Percentiles rank a stretch among this genome's conserved stretches.
These are phyloP conservation scores for Anticlea derivata DNA, from an alignment of 2,888 invertebrate species.

Conservation along the genomic window DNA sequence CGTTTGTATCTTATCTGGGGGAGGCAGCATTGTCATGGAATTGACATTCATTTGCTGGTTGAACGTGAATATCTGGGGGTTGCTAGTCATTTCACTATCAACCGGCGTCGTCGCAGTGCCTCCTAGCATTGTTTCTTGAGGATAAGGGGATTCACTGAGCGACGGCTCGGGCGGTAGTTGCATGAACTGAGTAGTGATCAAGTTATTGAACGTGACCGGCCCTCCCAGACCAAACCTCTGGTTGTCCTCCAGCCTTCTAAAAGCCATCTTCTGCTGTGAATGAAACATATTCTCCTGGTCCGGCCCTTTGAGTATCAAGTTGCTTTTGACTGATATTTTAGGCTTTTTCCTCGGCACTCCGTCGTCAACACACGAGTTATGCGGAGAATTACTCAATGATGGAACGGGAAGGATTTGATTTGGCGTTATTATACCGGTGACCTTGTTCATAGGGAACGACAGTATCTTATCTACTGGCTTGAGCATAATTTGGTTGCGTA, in stretches of 20 bases:
- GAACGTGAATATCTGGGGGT: slow-evolving; percentile 70
- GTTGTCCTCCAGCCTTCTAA: slow-evolving; percentile 69
- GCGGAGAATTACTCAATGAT: slow-evolving; percentile 69
- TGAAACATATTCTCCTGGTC: slow-evolving; percentile 79
- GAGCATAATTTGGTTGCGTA: slow-evolving; percentile 67
- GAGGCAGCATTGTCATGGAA: slow-evolving; percentile 65
- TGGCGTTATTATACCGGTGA: slow-evolving; percentile 72
- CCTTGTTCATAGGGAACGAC: slow-evolving; percentile 63
- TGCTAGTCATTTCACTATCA: slow-evolving; percentile 55
- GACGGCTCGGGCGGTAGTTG: slow-evolving; percentile 69
- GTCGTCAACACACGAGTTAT: slow-evolving; percentile 62
- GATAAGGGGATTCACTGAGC: slow-evolving; percentile 68
- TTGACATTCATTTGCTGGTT: slow-evolving; percentile 71
- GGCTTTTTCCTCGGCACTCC: slow-evolving; percentile 74
- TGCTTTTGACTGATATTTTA: slow-evolving; percentile 81
- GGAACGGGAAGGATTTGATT: slow-evolving; percentile 75
- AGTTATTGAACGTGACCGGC: slow-evolving; percentile 75
- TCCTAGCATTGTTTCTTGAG: slow-evolving; percentile 62
- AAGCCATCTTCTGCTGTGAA: slow-evolving; percentile 79
- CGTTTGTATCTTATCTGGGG: slow-evolving; percentile 67
- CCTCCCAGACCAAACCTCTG: slow-evolving; percentile 69
- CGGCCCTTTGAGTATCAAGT: slow-evolving; percentile 76
- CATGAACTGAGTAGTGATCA: slow-evolving; percentile 77
- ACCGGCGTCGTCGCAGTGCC: slow-evolving; percentile 64
- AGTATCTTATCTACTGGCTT: slow-evolving; percentile 67